Evolutionary conservation across 2,797 vertebrate species (phyloP), one percentile per base, ranked within the genome.

Genomic region (Bucorvus abyssinicus): DNA sequence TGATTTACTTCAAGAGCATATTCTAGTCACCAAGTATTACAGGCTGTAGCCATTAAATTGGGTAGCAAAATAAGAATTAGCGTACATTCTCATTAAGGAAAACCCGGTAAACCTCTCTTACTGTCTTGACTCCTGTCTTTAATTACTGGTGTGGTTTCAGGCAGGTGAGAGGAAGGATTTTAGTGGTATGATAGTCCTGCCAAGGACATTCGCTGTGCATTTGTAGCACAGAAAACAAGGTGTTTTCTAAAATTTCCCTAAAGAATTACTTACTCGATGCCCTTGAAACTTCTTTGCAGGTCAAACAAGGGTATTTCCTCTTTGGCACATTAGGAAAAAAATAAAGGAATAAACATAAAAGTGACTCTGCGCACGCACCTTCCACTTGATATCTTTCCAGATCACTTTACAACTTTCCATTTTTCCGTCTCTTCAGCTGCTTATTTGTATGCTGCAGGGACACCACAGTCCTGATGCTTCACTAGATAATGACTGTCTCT

Each of bases 351-450:
- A 90, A 82, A 56, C 56, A 49, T 67, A 95, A 90, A 94, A 87
- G 74, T 30, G 60, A 27, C 14, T 86, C 19, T 79, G 49, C 1
- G 2, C 40, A 38, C 45, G 36, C n/a, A 47, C 30, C n/a, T 93
- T 80, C 44, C 47, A 89, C 70, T 87, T 71, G 94, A 64, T 94
- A 94, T 70, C 89, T 82, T 86, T 92, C 85, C 27, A 2, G 87
- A 94, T 97, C 90, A 84, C 60, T 87, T 96, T 94, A 94, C 95
- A 83, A 27, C 88, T 94, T 90, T 90, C 91, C 91, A 89, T 94
- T 94, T 94, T 96, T 90, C 95, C 85, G 0, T 50, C n/a, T 91
- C 94, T 94, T 89, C 64, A 40, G 44, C 83, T 93, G 64, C 96
- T 94, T 93, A 94, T 96, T 95, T 92, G 81, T 93, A 95, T 96